phyloP scores from a whole-genome alignment of 2,113 vertebrate genomes.

The Lagenorhynchus albirostris region DNA sequence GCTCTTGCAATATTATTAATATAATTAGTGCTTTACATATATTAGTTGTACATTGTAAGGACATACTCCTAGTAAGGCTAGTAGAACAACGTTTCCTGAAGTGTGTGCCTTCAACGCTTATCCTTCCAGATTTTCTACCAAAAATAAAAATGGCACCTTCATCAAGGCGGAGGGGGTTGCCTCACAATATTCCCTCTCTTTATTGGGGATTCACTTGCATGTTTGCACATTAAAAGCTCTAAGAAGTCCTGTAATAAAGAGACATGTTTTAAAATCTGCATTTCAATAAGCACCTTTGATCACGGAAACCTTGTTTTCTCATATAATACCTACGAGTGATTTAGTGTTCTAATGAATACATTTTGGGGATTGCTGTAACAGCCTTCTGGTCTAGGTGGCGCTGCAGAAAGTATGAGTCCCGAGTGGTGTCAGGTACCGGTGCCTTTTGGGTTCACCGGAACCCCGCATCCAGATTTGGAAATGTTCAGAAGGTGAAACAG shows the following conservation, averaged over 20 bases:
- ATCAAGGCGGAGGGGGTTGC: neutral
- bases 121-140: neutral
- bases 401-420: neutral
- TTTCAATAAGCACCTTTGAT: slow-evolving; percentile 30
- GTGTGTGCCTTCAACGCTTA: neutral
- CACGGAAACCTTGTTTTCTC: neutral
- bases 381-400: neutral
- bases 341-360: neutral
- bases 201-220: neutral
- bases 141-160: neutral
- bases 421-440: fast-evolving
- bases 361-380: neutral
- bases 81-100: neutral
- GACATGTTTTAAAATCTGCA: slow-evolving; percentile 4
- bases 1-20: neutral
- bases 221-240: neutral
- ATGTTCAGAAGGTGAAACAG: neutral
- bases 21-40: neutral
- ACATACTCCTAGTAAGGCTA: neutral
- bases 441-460: neutral
- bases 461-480: neutral
- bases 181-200: neutral
- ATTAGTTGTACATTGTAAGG: neutral
- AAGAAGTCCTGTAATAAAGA: neutral
- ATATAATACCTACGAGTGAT: neutral